Conservation (phyloP, 2,888 invertebrate genomes). For the Steinernema carpocapsae region DNA sequence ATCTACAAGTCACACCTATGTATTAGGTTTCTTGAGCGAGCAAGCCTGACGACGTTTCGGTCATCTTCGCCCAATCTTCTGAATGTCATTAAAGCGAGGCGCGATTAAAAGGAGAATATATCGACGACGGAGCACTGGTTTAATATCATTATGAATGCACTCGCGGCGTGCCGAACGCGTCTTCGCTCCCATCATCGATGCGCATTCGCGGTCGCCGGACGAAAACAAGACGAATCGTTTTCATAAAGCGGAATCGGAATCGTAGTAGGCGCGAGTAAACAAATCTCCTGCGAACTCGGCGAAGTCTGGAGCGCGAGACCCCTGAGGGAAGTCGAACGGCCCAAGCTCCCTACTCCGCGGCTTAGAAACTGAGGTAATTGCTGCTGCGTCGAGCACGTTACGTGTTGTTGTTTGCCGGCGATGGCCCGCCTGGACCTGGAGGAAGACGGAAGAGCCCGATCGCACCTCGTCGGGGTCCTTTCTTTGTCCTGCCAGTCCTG, state of each 20-base stretch:
- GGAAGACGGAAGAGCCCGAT: no score
- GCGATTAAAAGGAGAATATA: no score
- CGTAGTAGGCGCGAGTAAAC: not conserved
- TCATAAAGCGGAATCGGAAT: not conserved
- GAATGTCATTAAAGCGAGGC: no score
- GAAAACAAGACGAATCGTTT: slow-evolving; percentile 29
- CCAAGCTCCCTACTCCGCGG: not conserved
- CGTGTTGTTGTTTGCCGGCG: slow-evolving; percentile 5
- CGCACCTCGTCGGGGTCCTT: no score
- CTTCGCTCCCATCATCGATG: slow-evolving; percentile 6
- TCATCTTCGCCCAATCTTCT: no score
- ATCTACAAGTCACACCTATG: no score
- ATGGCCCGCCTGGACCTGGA: not conserved
- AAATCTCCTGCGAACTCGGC: slow-evolving; percentile 5
- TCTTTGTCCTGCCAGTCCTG: no score
- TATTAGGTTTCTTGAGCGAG: no score
- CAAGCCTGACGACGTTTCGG: no score
- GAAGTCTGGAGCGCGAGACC: not conserved
- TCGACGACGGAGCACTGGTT: not conserved
- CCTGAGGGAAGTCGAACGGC: not conserved
- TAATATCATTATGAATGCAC: slow-evolving; percentile 28
- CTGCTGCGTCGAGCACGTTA: not conserved
- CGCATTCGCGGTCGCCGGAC: slow-evolving; percentile 22
- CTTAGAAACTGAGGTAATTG: slow-evolving; percentile 4
- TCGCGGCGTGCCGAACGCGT: slow-evolving; percentile 3